A percentile compares a stretch with the other conserved stretches of the same genome.
phyloP scores from a whole-genome alignment of 2,888 invertebrate genomes.

The Taphrorychus bicolor region DNA sequence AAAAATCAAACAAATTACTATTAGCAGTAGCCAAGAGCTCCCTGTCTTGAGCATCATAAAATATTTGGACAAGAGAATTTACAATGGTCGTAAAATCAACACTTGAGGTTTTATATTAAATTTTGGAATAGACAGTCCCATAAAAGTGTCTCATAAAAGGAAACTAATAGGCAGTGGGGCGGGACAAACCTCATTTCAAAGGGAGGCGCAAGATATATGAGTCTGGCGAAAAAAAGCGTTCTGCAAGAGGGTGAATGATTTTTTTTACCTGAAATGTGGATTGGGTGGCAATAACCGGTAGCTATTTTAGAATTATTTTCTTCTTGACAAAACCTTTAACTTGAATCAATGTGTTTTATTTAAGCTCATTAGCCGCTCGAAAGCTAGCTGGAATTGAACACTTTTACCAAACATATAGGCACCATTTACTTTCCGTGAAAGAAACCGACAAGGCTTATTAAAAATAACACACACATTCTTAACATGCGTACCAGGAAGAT shows the following conservation, averaged over 20 bases:
- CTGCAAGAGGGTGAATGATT: constrained; percentile 6
- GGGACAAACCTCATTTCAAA: constrained; percentile 27
- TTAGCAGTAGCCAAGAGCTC: background rate
- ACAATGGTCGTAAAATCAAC: constrained; percentile 35
- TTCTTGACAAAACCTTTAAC: background rate
- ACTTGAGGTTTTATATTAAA: constrained; percentile 39
- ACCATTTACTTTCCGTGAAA: constrained; percentile 10
- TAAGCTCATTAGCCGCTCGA: background rate
- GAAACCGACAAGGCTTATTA: constrained; percentile 29
- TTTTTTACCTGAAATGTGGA: background rate
- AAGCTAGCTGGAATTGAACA: constrained; percentile 9
- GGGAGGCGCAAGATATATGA: constrained; percentile 34
- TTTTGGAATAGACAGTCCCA: constrained; percentile 34
- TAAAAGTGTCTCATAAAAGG: constrained; percentile 41
- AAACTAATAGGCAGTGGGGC: constrained; percentile 38
- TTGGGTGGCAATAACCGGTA: background rate
- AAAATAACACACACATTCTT: constrained; percentile 37
- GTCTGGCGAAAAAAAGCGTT: constrained; percentile 34
- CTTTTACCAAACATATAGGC: constrained; percentile 24
- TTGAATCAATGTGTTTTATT: background rate
- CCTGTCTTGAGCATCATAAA: constrained; percentile 17
- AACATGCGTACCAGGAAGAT: constrained; percentile 31
- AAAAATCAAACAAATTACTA: constrained; percentile 16
- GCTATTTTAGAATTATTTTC: background rate
- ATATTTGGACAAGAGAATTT: constrained; percentile 33